A percentile compares a stretch with the other conserved stretches of the same genome.
phyloP scores from a whole-genome alignment of 2,888 invertebrate genomes.

The Chalcosyrphus nemorum region DNA sequence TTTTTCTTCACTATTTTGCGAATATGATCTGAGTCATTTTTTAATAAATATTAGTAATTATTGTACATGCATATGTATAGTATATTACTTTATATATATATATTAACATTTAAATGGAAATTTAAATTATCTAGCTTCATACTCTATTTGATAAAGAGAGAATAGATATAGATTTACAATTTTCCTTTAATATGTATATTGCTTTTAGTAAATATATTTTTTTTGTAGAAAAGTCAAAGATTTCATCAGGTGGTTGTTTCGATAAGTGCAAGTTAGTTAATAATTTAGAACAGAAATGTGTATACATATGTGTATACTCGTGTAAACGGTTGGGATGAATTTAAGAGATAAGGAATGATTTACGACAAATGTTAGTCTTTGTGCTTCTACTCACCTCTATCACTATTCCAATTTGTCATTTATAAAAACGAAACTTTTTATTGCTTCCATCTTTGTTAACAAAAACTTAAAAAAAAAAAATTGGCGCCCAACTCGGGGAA shows the following conservation, averaged over 20 bases:
- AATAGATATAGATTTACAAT: constrained; percentile 30
- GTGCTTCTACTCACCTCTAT: no score
- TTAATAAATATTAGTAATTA: constrained; percentile 12
- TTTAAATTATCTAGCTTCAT: constrained; percentile 49
- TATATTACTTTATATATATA: not conserved
- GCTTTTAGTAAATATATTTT: constrained; percentile 40
- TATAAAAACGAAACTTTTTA: no score
- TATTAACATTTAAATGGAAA: constrained; percentile 41
- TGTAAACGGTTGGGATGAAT: no score
- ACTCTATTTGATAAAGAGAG: constrained; percentile 61
- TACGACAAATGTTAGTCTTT: no score
- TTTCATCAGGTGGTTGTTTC: constrained; percentile 67
- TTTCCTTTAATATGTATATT: constrained; percentile 40
- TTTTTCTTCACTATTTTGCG: not conserved
- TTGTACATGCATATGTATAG: constrained; percentile 31
- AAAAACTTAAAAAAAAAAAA: no score
- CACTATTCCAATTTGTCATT: no score
- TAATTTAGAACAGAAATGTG: no score
- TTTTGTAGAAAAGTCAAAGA: constrained; percentile 34
- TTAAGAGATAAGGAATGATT: no score
- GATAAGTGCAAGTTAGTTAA: constrained; percentile 29
- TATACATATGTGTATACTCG: no score
- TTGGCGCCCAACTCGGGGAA: no score
- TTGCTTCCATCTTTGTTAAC: no score
- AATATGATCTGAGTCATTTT: not conserved